Evolutionary conservation across 2,888 invertebrate genomes (phyloP).

Genomic region (Sericinus montela): DNA sequence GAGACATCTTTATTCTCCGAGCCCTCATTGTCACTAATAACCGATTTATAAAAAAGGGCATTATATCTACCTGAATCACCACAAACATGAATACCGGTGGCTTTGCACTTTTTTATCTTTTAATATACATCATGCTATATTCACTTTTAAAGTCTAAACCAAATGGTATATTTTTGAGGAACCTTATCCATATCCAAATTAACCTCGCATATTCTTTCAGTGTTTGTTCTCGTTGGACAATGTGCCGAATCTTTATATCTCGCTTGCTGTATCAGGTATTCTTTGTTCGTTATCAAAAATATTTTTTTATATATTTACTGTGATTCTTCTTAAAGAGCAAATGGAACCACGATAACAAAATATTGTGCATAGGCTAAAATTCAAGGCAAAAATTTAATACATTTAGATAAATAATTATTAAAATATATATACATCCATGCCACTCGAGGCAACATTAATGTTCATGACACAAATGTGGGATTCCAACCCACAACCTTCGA

Average conservation of each 20-base stretch:
- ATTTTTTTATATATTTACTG: constrained; percentile 5
- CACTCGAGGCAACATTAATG: no score
- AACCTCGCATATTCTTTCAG: neutral
- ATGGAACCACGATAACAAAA: no score
- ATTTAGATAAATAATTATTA: no score
- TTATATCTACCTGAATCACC: constrained; percentile 7
- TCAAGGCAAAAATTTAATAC: no score
- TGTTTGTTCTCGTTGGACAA: neutral
- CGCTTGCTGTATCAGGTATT: constrained; percentile 10
- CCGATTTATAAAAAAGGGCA: constrained; percentile 9
- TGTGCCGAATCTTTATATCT: constrained; percentile 16
- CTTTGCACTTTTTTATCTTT: constrained; percentile 5
- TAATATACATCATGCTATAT: neutral
- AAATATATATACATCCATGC: no score
- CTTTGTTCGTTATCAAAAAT: constrained; percentile 10
- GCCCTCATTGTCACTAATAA: constrained; percentile 12
- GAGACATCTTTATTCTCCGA: constrained; percentile 1
- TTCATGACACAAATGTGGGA: no score
- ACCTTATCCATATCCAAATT: neutral
- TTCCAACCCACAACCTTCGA: no score
- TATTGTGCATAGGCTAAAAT: no score
- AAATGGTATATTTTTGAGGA: neutral
- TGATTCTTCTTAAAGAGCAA: neutral
- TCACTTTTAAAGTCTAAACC: neutral
- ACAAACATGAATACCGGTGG: constrained; percentile 15